Conservation (phyloP, 2,113 vertebrate species). For the Egretta garzetta region DNA sequence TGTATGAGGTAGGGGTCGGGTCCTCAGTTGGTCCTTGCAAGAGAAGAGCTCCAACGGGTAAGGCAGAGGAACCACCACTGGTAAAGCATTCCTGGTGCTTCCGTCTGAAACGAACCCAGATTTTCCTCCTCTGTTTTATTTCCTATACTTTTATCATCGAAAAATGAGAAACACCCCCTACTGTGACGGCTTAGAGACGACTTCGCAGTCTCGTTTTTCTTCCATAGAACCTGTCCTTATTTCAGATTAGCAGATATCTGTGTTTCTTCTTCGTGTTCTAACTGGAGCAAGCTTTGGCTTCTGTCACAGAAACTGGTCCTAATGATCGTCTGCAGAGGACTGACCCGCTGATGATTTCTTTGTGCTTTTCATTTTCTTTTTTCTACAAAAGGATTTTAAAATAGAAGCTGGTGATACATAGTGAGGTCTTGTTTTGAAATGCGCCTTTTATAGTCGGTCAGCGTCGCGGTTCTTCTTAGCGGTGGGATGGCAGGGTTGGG, state of each 20-base stretch:
- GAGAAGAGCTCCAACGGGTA: neutral
- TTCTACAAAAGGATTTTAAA: neutral
- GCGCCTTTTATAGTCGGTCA: neutral
- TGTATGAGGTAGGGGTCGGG: neutral
- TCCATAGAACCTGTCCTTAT: neutral
- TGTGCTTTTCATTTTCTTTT: neutral
- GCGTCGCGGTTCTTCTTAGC: neutral
- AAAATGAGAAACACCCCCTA: neutral
- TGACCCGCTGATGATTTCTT: fast-evolving
- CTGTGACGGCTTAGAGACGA: neutral
- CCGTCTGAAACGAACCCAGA: neutral
- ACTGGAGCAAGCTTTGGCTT: neutral
- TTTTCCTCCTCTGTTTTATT: neutral
- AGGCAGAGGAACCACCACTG: neutral
- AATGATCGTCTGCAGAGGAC: neutral
- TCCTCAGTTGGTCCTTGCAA: neutral
- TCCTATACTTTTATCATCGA: neutral
- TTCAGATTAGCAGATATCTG: neutral
- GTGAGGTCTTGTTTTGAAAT: neutral
- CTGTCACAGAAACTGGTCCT: neutral
- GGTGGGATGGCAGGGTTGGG: too few relatives aligned
- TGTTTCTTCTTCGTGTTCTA: neutral
- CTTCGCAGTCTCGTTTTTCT: neutral
- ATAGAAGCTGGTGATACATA: neutral
- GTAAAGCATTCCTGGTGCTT: neutral